These are phyloP conservation scores for Gortyna flavago DNA, from an alignment of 2,888 invertebrate genomes.

Conservation along the genomic window DNA sequence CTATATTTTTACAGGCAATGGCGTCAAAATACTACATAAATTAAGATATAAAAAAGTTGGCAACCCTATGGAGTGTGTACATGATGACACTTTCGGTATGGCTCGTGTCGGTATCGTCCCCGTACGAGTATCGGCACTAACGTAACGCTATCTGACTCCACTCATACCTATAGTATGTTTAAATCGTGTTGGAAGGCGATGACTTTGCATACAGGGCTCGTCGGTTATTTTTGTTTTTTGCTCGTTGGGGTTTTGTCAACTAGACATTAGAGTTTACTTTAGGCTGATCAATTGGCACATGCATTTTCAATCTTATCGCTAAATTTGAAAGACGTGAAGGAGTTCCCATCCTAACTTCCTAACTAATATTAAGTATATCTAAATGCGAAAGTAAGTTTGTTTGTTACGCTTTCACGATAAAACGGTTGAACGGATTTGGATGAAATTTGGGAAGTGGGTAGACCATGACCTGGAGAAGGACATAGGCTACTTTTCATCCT, in stretches of 20 bases:
- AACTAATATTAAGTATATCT: too few species aligned
- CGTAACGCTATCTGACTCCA: constrained; percentile 51
- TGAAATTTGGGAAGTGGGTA: too few species aligned
- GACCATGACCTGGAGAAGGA: too few species aligned
- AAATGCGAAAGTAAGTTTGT: too few species aligned
- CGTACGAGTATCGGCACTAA: constrained; percentile 5
- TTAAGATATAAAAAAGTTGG: neutral
- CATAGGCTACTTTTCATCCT: too few species aligned
- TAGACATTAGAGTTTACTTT: neutral
- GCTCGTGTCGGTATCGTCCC: constrained; percentile 13
- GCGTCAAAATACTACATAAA: too few species aligned
- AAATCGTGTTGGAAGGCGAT: constrained; percentile 37
- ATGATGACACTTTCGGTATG: constrained; percentile 51
- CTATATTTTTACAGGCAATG: too few species aligned
- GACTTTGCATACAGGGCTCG: constrained; percentile 14
- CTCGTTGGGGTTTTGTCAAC: neutral
- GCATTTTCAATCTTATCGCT: neutral
- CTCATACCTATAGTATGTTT: constrained; percentile 52
- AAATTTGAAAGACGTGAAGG: neutral
- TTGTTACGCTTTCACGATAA: too few species aligned
- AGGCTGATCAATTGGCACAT: neutral
- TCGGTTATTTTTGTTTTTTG: neutral
- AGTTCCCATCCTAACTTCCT: too few species aligned
- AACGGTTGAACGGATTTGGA: too few species aligned
- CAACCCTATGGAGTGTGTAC: constrained; percentile 17